phyloP scores from a whole-genome alignment of 2,888 invertebrate species.

The Invenusta paracnida region DNA sequence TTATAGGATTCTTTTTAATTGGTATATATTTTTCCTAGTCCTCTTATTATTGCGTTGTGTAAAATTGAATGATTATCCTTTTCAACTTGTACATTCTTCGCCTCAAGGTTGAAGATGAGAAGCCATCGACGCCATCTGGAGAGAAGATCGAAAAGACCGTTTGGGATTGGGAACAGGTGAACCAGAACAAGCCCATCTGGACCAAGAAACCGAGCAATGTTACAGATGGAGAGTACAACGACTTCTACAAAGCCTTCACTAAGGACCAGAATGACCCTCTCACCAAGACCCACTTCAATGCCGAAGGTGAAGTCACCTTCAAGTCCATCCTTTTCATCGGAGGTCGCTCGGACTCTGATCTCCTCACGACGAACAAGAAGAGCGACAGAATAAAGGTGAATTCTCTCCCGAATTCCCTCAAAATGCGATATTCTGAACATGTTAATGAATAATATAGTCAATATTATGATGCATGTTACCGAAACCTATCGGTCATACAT shows the following conservation, averaged over 20 bases:
- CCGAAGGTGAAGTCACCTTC: slow-evolving; percentile 98
- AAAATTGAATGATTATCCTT: too few relatives aligned
- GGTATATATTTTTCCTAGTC: too few relatives aligned
- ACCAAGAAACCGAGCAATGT: slow-evolving; percentile 83
- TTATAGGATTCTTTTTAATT: too few relatives aligned
- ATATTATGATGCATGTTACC: too few relatives aligned
- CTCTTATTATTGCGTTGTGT: too few relatives aligned
- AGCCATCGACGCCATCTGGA: slow-evolving; percentile 61
- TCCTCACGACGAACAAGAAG: slow-evolving; percentile 87
- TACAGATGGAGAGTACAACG: slow-evolving; percentile 79
- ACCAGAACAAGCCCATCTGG: slow-evolving; percentile 97
- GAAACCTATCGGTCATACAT: too few relatives aligned
- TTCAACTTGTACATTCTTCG: too few relatives aligned
- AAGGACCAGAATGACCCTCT: slow-evolving; percentile 80
- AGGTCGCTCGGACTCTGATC: slow-evolving; percentile 32
- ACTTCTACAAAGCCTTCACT: slow-evolving; percentile 90
- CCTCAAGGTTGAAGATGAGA: slow-evolving; percentile 66
- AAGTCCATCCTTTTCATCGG: slow-evolving; percentile 91
- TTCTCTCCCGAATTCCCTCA: too few relatives aligned
- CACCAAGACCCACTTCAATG: slow-evolving; percentile 85
- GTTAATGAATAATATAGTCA: too few relatives aligned
- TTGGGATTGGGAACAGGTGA: slow-evolving; percentile 95
- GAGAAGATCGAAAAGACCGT: slow-evolving; percentile 85
- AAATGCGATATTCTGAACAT: too few relatives aligned
- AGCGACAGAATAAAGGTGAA: slow-evolving; percentile 79